A percentile compares a stretch with the other conserved stretches of the same genome.
phyloP scores from a whole-genome alignment of 2,888 invertebrate genomes.

The Hoplodrina ambigua region DNA sequence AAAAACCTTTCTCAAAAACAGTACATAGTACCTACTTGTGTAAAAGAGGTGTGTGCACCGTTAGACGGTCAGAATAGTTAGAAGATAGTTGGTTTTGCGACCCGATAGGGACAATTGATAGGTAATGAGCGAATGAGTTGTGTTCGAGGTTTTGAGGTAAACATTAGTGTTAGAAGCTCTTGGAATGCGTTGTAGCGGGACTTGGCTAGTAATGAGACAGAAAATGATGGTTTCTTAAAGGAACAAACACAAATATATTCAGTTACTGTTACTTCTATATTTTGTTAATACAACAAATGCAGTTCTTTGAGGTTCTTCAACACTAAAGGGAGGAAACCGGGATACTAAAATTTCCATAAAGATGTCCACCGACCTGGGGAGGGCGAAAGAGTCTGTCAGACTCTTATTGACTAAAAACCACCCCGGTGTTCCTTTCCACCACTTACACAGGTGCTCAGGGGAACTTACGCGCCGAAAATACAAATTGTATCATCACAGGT shows the following conservation, averaged over 20 bases:
- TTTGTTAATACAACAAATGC: not conserved
- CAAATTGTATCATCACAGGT: too few species aligned
- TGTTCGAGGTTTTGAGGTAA: conserved; percentile 29
- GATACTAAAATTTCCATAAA: not conserved
- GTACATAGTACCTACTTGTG: not conserved
- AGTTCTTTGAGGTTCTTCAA: too few species aligned
- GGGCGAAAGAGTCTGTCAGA: too few species aligned
- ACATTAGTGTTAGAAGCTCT: not conserved
- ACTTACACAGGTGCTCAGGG: too few species aligned
- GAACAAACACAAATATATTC: too few species aligned
- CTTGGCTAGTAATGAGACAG: not conserved
- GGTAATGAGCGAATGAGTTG: conserved; percentile 32
- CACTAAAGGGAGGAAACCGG: not conserved
- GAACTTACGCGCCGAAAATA: too few species aligned
- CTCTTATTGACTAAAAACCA: too few species aligned
- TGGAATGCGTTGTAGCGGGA: not conserved
- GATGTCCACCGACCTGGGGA: too few species aligned
- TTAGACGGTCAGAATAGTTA: conserved; percentile 23
- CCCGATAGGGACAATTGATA: conserved; percentile 20
- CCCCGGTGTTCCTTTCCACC: too few species aligned
- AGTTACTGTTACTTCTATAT: not conserved
- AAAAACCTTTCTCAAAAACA: conserved; percentile 20
- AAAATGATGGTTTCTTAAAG: not conserved
- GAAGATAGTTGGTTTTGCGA: conserved; percentile 7
- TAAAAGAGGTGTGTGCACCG: conserved; percentile 27